Conservation (phyloP, 2,888 invertebrate genomes). For the Phaonia tiefii region DNA sequence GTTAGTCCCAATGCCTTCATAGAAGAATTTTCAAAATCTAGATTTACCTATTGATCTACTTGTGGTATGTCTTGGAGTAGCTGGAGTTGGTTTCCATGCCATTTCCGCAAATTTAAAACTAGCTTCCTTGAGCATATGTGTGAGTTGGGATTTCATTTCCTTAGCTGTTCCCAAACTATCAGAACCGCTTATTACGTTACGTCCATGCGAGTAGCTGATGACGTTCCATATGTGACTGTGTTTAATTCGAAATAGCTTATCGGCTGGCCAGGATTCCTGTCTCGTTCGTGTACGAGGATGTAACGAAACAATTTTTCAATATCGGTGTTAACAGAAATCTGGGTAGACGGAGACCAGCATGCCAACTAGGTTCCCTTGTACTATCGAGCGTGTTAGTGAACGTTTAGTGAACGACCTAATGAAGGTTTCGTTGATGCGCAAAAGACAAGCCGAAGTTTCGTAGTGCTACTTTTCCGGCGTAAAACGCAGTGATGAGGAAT, state of each 20-base stretch:
- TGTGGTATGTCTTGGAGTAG: not conserved
- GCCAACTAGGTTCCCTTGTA: too few relatives aligned
- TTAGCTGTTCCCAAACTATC: too few relatives aligned
- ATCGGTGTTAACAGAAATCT: not conserved
- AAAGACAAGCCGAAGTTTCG: too few relatives aligned
- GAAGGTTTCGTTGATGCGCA: too few relatives aligned
- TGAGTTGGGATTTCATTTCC: not conserved
- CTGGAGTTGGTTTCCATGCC: not conserved
- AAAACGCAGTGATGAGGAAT: too few relatives aligned
- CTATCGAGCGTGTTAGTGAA: too few relatives aligned
- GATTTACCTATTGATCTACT: not conserved
- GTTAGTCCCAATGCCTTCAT: not conserved
- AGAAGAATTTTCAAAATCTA: not conserved
- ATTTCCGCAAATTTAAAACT: not conserved
- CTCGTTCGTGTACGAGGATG: not conserved
- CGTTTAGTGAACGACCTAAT: too few relatives aligned
- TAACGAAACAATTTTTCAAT: not conserved
- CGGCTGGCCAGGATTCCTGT: not conserved
- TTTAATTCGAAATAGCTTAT: not conserved
- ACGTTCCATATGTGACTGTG: not conserved
- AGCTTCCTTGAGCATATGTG: not conserved
- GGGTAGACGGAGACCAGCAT: not conserved
- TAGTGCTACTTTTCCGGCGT: too few relatives aligned
- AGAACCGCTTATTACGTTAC: not conserved
- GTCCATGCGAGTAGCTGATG: not conserved